A percentile compares a stretch with the other conserved stretches of the same genome.
Conservation (phyloP, 2,888 invertebrate genomes). For the Boloria selene region DNA sequence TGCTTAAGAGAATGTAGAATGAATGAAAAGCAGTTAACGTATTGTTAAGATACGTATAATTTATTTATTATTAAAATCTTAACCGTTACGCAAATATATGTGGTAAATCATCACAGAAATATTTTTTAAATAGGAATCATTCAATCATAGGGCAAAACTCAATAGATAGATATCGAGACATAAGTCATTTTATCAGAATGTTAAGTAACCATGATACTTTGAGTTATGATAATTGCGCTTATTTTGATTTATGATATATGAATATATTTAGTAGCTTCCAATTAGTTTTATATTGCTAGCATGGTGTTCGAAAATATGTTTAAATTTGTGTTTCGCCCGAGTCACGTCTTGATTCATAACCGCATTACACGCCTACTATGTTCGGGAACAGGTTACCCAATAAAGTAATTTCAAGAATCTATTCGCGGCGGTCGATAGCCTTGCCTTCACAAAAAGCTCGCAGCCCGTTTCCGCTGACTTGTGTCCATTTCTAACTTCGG, state of each 20-base stretch:
- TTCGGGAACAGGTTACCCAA: slow-evolving; percentile 75
- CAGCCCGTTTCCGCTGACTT: slow-evolving; percentile 42
- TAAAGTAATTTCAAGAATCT: slow-evolving; percentile 76
- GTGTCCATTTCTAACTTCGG: slow-evolving; percentile 19
- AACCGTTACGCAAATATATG: background rate
- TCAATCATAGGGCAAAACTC: slow-evolving; percentile 24
- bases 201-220: slow-evolving; percentile 20
- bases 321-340: slow-evolving; percentile 54
- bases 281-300: slow-evolving; percentile 36
- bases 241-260: slow-evolving; percentile 51
- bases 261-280: slow-evolving; percentile 50
- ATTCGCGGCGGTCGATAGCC: slow-evolving; percentile 70
- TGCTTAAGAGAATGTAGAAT: slow-evolving; percentile 13
- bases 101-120: background rate
- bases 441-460: slow-evolving; percentile 69
- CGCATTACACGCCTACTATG: slow-evolving; percentile 65
- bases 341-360: slow-evolving; percentile 63
- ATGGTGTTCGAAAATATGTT: slow-evolving; percentile 44
- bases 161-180: slow-evolving; percentile 11
- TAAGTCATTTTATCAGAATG: slow-evolving; percentile 31
- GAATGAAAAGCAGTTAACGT: slow-evolving; percentile 8
- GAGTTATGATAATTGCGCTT: slow-evolving; percentile 45
- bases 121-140: background rate
- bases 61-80: background rate
- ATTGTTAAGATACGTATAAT: slow-evolving; percentile 1